These are phyloP conservation scores for Erethizon dorsatum DNA, from an alignment of 2,797 vertebrate species.

Conservation along the genomic window DNA sequence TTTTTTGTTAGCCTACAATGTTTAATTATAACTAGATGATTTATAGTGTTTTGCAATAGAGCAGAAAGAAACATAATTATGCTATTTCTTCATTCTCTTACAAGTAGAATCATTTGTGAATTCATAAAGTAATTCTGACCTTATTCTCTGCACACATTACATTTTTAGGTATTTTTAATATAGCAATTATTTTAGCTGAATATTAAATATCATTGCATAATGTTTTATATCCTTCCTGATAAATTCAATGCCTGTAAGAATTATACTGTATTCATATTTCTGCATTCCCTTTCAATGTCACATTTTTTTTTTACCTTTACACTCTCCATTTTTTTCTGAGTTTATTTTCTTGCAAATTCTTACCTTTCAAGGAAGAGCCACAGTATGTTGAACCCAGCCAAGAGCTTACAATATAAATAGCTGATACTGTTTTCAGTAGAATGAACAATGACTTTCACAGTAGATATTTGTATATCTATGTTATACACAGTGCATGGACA, in stretches of 20 bases:
- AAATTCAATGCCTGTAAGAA: background rate
- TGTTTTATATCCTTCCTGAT: background rate
- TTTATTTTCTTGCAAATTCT: background rate
- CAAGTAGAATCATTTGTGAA: background rate
- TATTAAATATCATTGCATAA: background rate
- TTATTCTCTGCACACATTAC: background rate
- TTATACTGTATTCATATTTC: background rate
- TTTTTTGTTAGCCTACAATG: background rate
- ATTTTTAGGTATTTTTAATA: conserved; percentile 29
- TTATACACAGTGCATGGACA: background rate
- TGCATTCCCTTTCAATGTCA: background rate
- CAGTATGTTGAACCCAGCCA: background rate
- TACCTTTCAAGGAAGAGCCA: background rate
- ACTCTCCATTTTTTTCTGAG: background rate
- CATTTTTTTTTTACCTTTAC: background rate
- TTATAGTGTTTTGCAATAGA: background rate
- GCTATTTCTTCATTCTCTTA: background rate
- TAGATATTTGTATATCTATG: background rate
- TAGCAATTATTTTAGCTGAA: conserved; percentile 19
- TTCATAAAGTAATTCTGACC: background rate
- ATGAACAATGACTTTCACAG: background rate
- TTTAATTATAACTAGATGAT: background rate
- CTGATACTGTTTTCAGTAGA: background rate
- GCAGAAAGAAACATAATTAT: background rate
- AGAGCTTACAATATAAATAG: background rate